phyloP scores from a whole-genome alignment of 2,797 vertebrate species.

The Bufotes viridis region DNA sequence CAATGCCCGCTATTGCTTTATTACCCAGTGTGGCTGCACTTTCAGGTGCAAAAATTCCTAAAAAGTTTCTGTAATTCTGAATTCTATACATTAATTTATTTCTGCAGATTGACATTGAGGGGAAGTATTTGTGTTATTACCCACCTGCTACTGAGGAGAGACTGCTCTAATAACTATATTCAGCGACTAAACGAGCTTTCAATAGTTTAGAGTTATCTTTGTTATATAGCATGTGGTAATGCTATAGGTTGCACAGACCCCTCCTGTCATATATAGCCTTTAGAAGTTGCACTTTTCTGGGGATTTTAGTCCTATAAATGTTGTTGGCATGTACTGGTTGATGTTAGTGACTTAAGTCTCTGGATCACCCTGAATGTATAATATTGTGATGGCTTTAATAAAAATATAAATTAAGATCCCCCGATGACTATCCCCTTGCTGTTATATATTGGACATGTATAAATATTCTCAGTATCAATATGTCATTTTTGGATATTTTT shows the following conservation, averaged over 20 bases:
- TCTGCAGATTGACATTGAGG: neutral
- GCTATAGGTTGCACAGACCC: constrained; percentile 42
- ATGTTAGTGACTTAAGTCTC: constrained; percentile 34
- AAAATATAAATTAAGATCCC: constrained; percentile 9
- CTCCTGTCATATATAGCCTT: constrained; percentile 18
- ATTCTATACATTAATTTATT: constrained; percentile 5
- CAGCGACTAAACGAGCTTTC: constrained; percentile 24
- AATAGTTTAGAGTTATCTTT: constrained; percentile 18
- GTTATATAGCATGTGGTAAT: constrained; percentile 27
- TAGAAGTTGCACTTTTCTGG: constrained; percentile 54
- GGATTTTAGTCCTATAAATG: constrained; percentile 41
- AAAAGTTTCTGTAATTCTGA: neutral
- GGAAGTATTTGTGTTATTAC: neutral
- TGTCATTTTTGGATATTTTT: no score
- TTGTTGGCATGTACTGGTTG: constrained; percentile 44
- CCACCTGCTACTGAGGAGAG: neutral
- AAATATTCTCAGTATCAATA: no score
- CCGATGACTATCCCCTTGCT: neutral
- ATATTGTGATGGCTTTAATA: constrained; percentile 50
- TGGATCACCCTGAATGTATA: constrained; percentile 47
- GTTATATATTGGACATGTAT: neutral
- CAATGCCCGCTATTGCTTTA: no score
- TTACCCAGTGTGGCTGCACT: neutral
- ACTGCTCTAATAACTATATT: neutral
- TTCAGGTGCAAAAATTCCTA: neutral